A percentile compares a stretch with the other conserved stretches of the same genome.
phyloP scores from a whole-genome alignment of 2,113 vertebrate species.

The Neodon shergylaensis region DNA sequence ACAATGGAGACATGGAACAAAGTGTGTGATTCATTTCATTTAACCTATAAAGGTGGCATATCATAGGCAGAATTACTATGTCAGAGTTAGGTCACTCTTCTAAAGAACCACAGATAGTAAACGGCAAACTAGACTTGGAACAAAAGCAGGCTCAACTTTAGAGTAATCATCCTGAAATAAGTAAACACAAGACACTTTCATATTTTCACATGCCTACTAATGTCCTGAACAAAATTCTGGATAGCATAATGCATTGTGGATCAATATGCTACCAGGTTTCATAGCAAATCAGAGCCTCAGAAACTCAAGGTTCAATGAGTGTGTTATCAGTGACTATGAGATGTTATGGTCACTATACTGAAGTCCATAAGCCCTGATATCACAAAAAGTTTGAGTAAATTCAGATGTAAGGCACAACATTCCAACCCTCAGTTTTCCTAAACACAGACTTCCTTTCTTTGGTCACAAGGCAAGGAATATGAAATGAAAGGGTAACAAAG shows the following conservation, averaged over 20 bases:
- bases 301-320: background rate
- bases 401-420: background rate
- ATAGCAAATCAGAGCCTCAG: background rate
- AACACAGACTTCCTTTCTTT: background rate
- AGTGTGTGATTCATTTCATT: background rate
- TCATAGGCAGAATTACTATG: background rate
- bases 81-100: background rate
- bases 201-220: background rate
- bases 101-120: background rate
- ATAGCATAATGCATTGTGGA: background rate
- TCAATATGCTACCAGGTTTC: background rate
- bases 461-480: background rate
- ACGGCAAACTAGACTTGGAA: background rate
- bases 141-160: background rate
- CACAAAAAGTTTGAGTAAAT: background rate
- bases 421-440: background rate
- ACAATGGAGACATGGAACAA: background rate
- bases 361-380: background rate
- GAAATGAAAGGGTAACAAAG: background rate
- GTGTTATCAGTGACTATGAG: background rate
- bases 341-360: background rate
- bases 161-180: background rate
- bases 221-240: background rate
- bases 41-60: background rate
- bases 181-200: background rate